Conservation (phyloP, 2,113 vertebrate genomes). For the Bos taurus region DNA sequence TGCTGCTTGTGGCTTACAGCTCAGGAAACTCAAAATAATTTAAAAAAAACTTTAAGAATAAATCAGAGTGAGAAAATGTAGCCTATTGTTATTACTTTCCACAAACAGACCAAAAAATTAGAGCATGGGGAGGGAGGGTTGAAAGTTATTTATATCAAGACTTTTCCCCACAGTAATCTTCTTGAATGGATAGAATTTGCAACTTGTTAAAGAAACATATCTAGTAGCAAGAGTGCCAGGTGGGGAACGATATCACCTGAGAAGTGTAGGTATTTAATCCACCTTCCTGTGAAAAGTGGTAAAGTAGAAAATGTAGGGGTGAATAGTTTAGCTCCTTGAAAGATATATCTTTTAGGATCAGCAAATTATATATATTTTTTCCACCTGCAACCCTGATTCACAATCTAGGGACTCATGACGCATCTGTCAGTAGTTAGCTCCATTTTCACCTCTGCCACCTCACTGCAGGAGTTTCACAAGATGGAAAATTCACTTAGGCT, state of each 20-base stretch:
- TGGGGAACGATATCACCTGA: neutral
- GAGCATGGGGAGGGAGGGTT: neutral
- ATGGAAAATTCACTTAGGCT: slow-evolving; percentile 69
- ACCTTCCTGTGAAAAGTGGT: slow-evolving; percentile 32
- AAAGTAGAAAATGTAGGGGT: slow-evolving; percentile 19
- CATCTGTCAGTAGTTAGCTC: slow-evolving; percentile 62
- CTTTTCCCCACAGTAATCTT: neutral
- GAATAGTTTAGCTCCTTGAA: slow-evolving; percentile 37
- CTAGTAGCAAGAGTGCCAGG: neutral
- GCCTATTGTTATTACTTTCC: neutral
- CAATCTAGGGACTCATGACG: neutral
- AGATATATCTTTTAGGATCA: slow-evolving; percentile 48
- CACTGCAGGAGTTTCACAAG: slow-evolving; percentile 61
- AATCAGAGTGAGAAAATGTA: neutral
- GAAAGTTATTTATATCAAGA: neutral
- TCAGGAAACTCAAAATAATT: neutral
- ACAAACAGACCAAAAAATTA: neutral
- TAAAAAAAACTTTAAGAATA: neutral
- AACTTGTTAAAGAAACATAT: neutral
- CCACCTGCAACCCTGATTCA: slow-evolving; percentile 32
- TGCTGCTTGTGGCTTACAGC: neutral
- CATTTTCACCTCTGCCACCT: slow-evolving; percentile 50
- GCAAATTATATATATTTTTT: slow-evolving; percentile 57
- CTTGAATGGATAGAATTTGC: slow-evolving; percentile 4
- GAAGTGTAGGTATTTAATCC: neutral